Base-by-base conservation (phyloP, 2,113 vertebrate genomes). In the Pituophis catenifer region DNA sequence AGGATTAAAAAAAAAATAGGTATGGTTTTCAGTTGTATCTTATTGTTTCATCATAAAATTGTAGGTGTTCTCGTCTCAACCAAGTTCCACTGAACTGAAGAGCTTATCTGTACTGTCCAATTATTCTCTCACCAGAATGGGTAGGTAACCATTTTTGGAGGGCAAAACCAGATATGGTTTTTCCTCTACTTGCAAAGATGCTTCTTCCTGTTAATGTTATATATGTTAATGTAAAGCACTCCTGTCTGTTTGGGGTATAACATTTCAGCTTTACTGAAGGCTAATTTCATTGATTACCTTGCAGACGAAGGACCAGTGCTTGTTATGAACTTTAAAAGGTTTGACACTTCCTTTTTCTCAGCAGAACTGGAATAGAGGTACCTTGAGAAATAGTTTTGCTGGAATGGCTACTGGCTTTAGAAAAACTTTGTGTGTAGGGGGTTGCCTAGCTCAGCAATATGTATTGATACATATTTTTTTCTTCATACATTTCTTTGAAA, bases 401-500 rank as follows among this genome's bases (percentile, higher is more conserved):
- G 21, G 33, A 89, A 23, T 44, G 24, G 50, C 23, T 52, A 19
- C 10, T 29, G 48, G 24, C 50, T 65, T 92, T 59, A 88, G 58
- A 12, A 26, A 13, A 54, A 23, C 21, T 29, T 55, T 23, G 33
- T 70, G 26, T 17, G 5, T 70, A 62, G 3, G 12, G 90, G 55
- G 2, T 29, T 93, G 8, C 62, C 54, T 86, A 17, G 65, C 9
- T 86, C 48, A 70, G 0, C 38, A 38, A 75, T 58, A 55, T 89
- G 4, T 91, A 92, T 17, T 48, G 62, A 54, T 91, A 53, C 53
- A 53, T 53, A 53, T 53, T 53, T 53, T 2, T 12, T 53, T 12
- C 53, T 2, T 53, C 53, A 53, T 12, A 53, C 53, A 12, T 91
- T 75, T 92, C 57, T 90, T 95, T 93, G 85, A 23, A 92, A 90